These are phyloP conservation scores for Percina caprodes DNA, from an alignment of 2,113 vertebrate species.

Conservation along the genomic window DNA sequence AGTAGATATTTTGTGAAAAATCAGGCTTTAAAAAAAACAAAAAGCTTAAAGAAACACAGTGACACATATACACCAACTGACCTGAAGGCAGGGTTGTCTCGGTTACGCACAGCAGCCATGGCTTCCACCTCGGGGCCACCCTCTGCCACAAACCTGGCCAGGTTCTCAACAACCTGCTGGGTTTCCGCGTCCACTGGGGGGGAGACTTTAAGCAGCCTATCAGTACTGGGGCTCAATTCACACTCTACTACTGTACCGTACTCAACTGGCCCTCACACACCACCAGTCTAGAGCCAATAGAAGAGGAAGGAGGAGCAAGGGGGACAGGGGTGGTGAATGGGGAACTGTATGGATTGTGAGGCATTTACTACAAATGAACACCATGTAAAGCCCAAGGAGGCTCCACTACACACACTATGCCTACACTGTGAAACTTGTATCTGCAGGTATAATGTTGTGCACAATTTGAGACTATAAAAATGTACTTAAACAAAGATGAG, in stretches of 20 bases:
- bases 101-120: constrained; percentile 91
- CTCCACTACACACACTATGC: constrained; percentile 6
- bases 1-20: background rate
- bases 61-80: constrained; percentile 51
- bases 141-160: constrained; percentile 93
- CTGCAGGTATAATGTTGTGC: background rate
- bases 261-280: constrained; percentile 88
- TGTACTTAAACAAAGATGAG: constrained; percentile 1
- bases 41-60: background rate
- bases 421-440: background rate
- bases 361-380: constrained; percentile 52
- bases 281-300: constrained; percentile 90
- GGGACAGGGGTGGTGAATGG: constrained; percentile 74
- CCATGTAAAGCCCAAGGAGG: constrained; percentile 24
- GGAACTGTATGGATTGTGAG: constrained; percentile 61
- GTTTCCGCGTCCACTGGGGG: constrained; percentile 95
- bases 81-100: constrained; percentile 93
- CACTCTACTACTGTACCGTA: constrained; percentile 89
- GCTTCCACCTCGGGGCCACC: constrained; percentile 94
- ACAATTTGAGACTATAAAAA: background rate
- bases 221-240: constrained; percentile 95
- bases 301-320: constrained; percentile 85
- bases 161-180: constrained; percentile 91
- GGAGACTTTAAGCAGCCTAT: constrained; percentile 99
- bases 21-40: background rate